phyloP scores from a whole-genome alignment of 2,797 vertebrate species.

The Pyrocephalus nanus region DNA sequence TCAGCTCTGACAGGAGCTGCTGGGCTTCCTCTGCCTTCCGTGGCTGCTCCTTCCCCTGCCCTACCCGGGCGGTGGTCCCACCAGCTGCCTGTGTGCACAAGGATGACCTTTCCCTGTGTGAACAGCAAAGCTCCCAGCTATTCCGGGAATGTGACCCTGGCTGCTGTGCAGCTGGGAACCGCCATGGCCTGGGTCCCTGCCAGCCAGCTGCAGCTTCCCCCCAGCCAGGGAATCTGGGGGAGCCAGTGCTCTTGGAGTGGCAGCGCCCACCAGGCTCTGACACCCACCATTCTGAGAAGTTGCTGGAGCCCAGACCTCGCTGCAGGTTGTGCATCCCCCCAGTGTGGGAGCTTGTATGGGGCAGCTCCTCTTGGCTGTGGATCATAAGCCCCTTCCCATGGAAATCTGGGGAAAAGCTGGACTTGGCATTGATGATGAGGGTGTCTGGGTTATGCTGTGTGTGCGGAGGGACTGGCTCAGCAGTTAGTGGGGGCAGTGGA shows the following conservation, averaged over 20 bases:
- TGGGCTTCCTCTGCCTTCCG: not conserved
- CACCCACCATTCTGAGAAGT: not conserved
- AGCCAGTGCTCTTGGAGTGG: not conserved
- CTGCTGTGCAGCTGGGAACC: not conserved
- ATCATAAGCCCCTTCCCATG: not conserved
- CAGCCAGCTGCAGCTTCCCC: conserved; percentile 38
- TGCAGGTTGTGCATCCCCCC: not conserved
- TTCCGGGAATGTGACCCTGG: conserved; percentile 63
- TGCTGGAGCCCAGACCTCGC: rapidly evolving
- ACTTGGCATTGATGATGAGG: not conserved
- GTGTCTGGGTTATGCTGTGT: not conserved
- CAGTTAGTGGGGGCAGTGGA: not conserved
- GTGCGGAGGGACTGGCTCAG: not conserved
- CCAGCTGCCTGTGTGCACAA: conserved; percentile 28
- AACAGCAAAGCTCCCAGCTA: conserved; percentile 53
- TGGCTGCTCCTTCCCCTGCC: not conserved
- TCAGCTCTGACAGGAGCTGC: not conserved
- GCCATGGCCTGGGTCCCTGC: not conserved
- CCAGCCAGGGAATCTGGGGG: rapidly evolving
- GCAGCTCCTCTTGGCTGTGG: not conserved
- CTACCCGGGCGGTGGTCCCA: not conserved
- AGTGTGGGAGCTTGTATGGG: rapidly evolving
- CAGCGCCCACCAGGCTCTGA: not conserved
- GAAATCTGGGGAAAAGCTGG: not conserved
- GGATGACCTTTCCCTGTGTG: conserved; percentile 51